phyloP scores from a whole-genome alignment of 1,140 invertebrate species.

The Drosophila teissieri region DNA sequence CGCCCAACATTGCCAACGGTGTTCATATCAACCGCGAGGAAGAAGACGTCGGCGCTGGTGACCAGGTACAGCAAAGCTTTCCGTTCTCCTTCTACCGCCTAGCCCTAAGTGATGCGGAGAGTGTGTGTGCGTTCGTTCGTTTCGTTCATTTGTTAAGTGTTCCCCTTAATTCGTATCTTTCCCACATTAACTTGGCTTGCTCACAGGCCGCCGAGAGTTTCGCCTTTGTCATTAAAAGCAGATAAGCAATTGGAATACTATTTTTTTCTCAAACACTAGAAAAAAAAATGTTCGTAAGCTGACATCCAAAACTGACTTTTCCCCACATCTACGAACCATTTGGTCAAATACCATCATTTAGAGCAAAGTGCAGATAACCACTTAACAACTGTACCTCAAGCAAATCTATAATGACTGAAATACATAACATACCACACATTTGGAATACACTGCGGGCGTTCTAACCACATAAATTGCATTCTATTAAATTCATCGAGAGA shows the following conservation, averaged over 20 bases:
- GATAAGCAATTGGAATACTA: neutral
- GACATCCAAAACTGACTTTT: neutral
- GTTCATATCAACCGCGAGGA: conserved; percentile 96
- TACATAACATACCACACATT: conserved; percentile 5
- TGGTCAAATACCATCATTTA: neutral
- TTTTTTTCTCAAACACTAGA: neutral
- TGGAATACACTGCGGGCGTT: conserved; percentile 16
- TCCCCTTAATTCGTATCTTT: conserved; percentile 25
- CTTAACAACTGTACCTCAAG: neutral
- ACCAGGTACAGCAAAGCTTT: conserved; percentile 92
- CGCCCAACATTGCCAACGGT: conserved; percentile 97
- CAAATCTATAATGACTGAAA: conserved; percentile 6
- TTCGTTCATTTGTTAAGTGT: conserved; percentile 48
- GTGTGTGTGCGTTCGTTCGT: conserved; percentile 63
- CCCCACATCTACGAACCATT: neutral
- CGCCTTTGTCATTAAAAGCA: conserved; percentile 3
- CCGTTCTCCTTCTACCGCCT: conserved; percentile 32
- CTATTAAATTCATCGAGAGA: conserved; percentile 14
- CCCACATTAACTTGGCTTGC: conserved; percentile 21
- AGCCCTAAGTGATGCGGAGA: conserved; percentile 47
- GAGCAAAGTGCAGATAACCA: neutral
- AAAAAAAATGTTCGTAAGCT: neutral
- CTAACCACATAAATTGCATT: conserved; percentile 40
- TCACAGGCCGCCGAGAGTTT: conserved; percentile 13
- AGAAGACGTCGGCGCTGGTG: conserved; percentile 98